phyloP scores from a whole-genome alignment of 2,888 invertebrate species.

The Nomada ruficornis region DNA sequence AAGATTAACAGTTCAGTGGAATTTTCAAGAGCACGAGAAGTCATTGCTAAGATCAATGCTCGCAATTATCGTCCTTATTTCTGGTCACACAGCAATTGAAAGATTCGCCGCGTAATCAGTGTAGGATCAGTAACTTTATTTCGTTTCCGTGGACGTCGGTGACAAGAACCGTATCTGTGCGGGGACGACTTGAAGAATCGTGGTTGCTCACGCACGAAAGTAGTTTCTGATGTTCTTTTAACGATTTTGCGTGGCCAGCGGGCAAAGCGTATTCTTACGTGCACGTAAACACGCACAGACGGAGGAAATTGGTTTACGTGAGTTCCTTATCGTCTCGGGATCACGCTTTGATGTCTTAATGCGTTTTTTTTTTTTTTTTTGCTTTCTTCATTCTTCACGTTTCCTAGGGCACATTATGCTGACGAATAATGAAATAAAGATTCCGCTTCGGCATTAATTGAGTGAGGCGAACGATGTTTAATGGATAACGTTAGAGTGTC shows the following conservation, averaged over 20 bases:
- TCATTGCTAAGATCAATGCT: background rate
- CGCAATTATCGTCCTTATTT: background rate
- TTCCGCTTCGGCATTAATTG: background rate
- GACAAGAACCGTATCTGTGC: conserved; percentile 10
- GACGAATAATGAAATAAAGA: conserved; percentile 9
- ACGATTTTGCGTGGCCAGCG: conserved; percentile 52
- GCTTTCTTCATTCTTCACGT: background rate
- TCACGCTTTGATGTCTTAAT: conserved; percentile 52
- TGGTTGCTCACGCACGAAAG: conserved; percentile 54
- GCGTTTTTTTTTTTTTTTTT: conserved; percentile 25
- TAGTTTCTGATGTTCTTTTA: conserved; percentile 59
- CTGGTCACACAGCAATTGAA: conserved; percentile 14
- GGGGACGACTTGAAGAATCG: conserved; percentile 42
- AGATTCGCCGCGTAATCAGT: conserved; percentile 2
- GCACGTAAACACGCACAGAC: conserved; percentile 25
- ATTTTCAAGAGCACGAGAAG: background rate
- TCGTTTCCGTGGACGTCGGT: conserved; percentile 10
- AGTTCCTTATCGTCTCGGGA: conserved; percentile 43
- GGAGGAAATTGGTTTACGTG: conserved; percentile 49
- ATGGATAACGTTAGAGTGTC: background rate
- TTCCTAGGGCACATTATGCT: background rate
- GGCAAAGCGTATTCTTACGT: conserved; percentile 30
- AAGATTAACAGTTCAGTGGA: background rate
- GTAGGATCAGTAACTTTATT: conserved; percentile 22
- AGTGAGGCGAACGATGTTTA: background rate